Conservation (phyloP, 2,888 invertebrate species). For the Archips xylosteana region DNA sequence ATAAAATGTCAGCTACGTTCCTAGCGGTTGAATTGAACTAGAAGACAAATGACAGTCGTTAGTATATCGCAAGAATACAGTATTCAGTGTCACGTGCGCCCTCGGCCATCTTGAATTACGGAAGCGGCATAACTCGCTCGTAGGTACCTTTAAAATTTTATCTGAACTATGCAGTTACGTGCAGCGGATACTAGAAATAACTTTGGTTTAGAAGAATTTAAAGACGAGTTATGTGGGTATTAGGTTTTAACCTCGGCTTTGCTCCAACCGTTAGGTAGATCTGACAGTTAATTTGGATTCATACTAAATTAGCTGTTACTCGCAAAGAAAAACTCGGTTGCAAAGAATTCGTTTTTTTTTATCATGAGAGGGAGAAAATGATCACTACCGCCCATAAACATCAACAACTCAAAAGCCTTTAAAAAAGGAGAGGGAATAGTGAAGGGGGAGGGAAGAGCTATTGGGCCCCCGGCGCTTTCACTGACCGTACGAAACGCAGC, state of each 20-base stretch:
- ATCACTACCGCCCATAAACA: too few species aligned
- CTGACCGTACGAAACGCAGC: too few species aligned
- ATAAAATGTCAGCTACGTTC: neutral
- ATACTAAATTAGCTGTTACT: too few species aligned
- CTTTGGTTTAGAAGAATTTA: conserved; percentile 15
- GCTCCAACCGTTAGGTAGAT: too few species aligned
- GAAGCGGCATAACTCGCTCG: conserved; percentile 40
- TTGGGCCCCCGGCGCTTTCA: too few species aligned
- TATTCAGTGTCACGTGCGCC: conserved; percentile 49
- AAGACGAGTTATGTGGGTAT: neutral
- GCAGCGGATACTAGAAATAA: conserved; percentile 31
- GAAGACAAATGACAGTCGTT: neutral
- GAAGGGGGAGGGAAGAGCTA: too few species aligned
- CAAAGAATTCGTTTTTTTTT: too few species aligned
- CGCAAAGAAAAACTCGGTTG: too few species aligned
- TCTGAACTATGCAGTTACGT: conserved; percentile 41
- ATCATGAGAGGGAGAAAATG: too few species aligned
- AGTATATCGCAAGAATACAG: conserved; percentile 12
- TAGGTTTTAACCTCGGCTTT: neutral
- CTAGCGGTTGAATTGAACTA: neutral
- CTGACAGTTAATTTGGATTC: too few species aligned
- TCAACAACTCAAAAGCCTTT: too few species aligned
- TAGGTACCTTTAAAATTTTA: conserved; percentile 43
- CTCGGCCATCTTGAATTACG: conserved; percentile 51
- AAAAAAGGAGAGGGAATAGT: too few species aligned